phyloP scores from a whole-genome alignment of 1,140 invertebrate genomes.

The Anadara kagoshimensis region DNA sequence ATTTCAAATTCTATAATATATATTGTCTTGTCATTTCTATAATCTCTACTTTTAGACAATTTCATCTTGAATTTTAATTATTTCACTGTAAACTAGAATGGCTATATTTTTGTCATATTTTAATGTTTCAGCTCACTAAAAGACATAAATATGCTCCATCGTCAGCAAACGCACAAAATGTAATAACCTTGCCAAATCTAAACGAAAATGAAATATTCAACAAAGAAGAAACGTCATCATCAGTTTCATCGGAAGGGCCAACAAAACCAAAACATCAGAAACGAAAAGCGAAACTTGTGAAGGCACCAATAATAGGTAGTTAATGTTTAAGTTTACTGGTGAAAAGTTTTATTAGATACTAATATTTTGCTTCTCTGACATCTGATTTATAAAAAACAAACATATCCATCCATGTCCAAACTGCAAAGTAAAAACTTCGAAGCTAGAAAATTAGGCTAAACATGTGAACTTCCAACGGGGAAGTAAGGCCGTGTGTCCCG shows the following conservation, averaged over 20 bases:
- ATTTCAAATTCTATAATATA: too few relatives aligned
- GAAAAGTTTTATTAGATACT: background rate
- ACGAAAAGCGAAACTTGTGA: constrained; percentile 27
- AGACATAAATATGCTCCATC: constrained; percentile 9
- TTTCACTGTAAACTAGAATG: background rate
- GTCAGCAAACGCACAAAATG: background rate
- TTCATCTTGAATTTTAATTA: background rate
- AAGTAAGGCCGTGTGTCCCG: too few relatives aligned
- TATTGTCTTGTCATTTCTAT: too few relatives aligned
- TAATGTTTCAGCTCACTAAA: constrained; percentile 27
- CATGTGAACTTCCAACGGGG: too few relatives aligned
- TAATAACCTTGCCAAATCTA: too few relatives aligned
- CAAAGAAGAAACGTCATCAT: too few relatives aligned
- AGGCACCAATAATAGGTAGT: constrained; percentile 30
- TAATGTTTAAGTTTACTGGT: background rate
- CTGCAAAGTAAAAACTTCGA: too few relatives aligned
- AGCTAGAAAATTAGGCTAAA: too few relatives aligned
- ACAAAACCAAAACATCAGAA: background rate
- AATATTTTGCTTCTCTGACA: too few relatives aligned
- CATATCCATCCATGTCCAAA: too few relatives aligned
- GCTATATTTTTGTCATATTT: background rate
- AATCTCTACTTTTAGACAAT: background rate
- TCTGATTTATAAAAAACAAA: too few relatives aligned
- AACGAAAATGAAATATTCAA: too few relatives aligned
- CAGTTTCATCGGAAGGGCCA: background rate